Evolutionary conservation across 2,888 invertebrate species (phyloP).

Genomic region (Synanthedon vespiformis): DNA sequence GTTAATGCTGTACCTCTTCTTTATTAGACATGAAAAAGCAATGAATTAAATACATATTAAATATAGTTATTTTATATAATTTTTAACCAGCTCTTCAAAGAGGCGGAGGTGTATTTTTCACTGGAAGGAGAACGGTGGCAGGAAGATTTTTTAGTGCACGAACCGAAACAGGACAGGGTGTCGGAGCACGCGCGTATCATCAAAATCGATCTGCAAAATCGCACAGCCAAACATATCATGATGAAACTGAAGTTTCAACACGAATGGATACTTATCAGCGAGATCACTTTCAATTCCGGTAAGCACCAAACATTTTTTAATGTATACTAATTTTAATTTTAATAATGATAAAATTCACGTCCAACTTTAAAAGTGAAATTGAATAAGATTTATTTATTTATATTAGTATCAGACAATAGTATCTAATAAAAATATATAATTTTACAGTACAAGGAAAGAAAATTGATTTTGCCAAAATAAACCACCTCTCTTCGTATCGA

Average conservation of each 20-base stretch:
- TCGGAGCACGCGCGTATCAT: constrained; percentile 74
- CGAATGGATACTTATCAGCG: constrained; percentile 91
- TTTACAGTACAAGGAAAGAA: no score
- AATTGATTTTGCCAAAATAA: no score
- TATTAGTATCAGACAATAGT: no score
- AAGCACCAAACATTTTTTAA: constrained; percentile 27
- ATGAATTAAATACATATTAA: not conserved
- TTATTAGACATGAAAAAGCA: no score
- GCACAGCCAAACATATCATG: constrained; percentile 81
- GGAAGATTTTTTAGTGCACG: constrained; percentile 73
- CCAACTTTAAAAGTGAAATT: no score
- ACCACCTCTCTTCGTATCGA: no score
- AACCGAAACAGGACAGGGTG: constrained; percentile 67
- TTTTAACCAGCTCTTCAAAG: constrained; percentile 76
- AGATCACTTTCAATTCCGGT: constrained; percentile 87
- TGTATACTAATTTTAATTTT: no score
- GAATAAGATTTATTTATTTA: no score
- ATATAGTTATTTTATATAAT: not conserved
- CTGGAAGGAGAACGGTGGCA: constrained; percentile 82
- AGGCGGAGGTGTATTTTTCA: constrained; percentile 82
- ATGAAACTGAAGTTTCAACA: constrained; percentile 81
- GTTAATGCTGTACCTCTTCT: no score
- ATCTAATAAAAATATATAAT: no score
- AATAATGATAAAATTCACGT: no score
- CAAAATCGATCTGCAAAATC: constrained; percentile 79